These are phyloP conservation scores for Cassiopea andromeda DNA, from an alignment of 30 jellyfish, hydroid and myxozoan genomes.

Conservation along the genomic window DNA sequence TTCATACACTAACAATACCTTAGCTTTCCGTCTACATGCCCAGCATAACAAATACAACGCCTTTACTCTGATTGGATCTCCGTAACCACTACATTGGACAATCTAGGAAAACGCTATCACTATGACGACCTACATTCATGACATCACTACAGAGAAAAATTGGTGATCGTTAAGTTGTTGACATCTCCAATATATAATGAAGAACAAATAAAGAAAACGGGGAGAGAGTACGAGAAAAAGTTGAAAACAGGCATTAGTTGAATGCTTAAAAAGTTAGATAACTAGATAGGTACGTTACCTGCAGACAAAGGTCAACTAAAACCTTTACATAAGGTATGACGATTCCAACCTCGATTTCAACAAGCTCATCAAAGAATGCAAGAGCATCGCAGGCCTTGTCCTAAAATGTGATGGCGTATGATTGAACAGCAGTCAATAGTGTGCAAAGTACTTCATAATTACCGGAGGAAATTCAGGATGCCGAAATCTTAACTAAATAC, in stretches of 20 bases:
- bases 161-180: too few relatives aligned
- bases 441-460: too few relatives aligned
- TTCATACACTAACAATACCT: slow-evolving; percentile 64
- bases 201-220: neutral
- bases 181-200: too few relatives aligned
- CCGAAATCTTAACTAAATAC: too few relatives aligned
- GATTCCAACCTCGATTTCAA: slow-evolving; percentile 90
- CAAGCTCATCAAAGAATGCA: slow-evolving; percentile 87
- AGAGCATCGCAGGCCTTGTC: slow-evolving; percentile 93
- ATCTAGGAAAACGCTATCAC: slow-evolving; percentile 28
- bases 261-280: too few relatives aligned
- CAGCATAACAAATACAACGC: slow-evolving; percentile 90
- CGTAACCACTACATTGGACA: slow-evolving; percentile 66
- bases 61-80: slow-evolving; percentile 80
- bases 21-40: slow-evolving; percentile 94
- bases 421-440: too few relatives aligned
- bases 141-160: too few relatives aligned
- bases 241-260: neutral
- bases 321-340: slow-evolving; percentile 82
- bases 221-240: neutral
- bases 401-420: slow-evolving; percentile 46
- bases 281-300: too few relatives aligned
- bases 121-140: too few relatives aligned
- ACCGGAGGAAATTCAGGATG: too few relatives aligned
- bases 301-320: slow-evolving; percentile 86